Evolutionary conservation across 2,888 invertebrate species (phyloP), one percentile per base, ranked within the genome.

Genomic region (Patella caerulea): DNA sequence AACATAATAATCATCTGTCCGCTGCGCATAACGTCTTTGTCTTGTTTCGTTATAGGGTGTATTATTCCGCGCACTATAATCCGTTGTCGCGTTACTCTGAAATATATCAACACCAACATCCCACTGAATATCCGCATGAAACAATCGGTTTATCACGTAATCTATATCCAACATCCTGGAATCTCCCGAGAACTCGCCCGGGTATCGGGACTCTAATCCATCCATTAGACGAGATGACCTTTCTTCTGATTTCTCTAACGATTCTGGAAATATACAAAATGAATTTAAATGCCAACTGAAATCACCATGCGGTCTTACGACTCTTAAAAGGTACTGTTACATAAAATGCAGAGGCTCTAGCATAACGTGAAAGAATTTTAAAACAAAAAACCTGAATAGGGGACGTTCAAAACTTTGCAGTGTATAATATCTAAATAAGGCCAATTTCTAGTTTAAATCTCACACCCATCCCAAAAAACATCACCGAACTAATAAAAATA

Each of bases 171-270:
- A 78, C 15, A 78, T 72, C 9, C 72, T 52, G 19, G 72, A 45
- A 14, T 34, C 65, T 34, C 55, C 59, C 2, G 71, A 54, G 14
- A 80, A 71, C 15, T 82, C 72, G 2, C 77, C 59, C 19, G 81
- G 81, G 72, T 83, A 83, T 9, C 65, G 73, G 4, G 24, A n/a
- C 56, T 74, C 73, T 2, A 83, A 75, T 24, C 59, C 73, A 2
- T 71, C 52, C 52, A 83, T 75, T 56, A 83, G 82, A 17, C 75
- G 75, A 19, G 59, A 72, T n/a, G 79, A 79, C 19, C 80, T 80
- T 0, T 59, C 75, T 19, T 80, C 79, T 0, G 79, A 79, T 17
- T 72, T 71, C 19, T 78, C 70, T 19, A 83, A 72, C 7, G 79
- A 82, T 69, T 82, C 83, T 83, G 81, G 34, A 73, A 78, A 52